These are phyloP conservation scores for Calyptommatus sinebrachiatus DNA, from an alignment of 2,113 vertebrate species.

Conservation along the genomic window DNA sequence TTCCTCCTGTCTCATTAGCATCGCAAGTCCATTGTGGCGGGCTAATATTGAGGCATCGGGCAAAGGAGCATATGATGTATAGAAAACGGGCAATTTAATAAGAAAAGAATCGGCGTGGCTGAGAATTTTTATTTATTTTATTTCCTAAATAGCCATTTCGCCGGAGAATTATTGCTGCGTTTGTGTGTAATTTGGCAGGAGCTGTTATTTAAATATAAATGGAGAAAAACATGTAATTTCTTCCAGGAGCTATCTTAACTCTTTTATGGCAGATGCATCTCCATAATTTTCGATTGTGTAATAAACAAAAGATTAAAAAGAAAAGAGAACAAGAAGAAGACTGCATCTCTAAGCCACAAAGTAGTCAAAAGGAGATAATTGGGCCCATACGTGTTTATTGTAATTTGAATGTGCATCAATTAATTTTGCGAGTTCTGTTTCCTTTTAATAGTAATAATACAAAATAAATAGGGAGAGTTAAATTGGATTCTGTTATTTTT, in stretches of 20 bases:
- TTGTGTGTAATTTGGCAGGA: conserved; percentile 77
- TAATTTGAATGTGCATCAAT: conserved; percentile 76
- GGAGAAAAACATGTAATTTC: conserved; percentile 71
- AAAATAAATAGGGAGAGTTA: conserved; percentile 68
- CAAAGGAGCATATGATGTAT: conserved; percentile 58
- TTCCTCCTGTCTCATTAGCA: conserved; percentile 74
- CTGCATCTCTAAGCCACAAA: conserved; percentile 69
- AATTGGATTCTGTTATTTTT: conserved; percentile 70
- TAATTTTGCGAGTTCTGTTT: conserved; percentile 73
- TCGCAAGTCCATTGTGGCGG: conserved; percentile 65
- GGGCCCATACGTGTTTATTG: conserved; percentile 72
- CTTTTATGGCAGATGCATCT: conserved; percentile 66
- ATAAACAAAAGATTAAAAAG: conserved; percentile 73
- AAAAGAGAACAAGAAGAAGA: conserved; percentile 30
- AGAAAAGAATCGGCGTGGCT: conserved; percentile 71
- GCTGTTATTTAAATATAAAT: conserved; percentile 85
- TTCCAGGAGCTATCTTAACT: conserved; percentile 68
- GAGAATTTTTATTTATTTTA: conserved; percentile 61
- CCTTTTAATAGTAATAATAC: too few species aligned
- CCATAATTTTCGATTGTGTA: conserved; percentile 72
- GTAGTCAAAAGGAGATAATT: conserved; percentile 75
- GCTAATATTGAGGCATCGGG: conserved; percentile 56
- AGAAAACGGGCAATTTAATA: conserved; percentile 79
- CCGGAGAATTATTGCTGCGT: conserved; percentile 75
- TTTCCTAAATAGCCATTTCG: conserved; percentile 76